Evolutionary conservation across 2,113 vertebrate genomes (phyloP), one percentile per base, ranked within the genome.

Genomic region (Pseudopodoces humilis): DNA sequence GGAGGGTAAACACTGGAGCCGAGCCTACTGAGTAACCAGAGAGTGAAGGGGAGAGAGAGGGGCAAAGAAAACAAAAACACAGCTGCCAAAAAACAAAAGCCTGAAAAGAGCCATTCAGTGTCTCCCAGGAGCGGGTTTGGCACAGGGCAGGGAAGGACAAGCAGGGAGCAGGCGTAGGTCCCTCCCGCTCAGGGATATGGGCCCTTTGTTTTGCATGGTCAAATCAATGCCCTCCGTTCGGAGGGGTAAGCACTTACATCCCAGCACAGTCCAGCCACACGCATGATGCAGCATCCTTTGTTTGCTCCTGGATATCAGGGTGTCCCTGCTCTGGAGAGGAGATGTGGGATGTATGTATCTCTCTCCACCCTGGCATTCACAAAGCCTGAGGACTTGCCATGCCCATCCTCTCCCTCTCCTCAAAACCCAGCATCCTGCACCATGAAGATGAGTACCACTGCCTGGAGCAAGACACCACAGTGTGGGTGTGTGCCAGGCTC

Each of bases 41-140:
- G 91, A 87, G 78, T 4, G 25, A 88, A 86, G 63, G 90, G 55
- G 79, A 86, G 90, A 95, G 92, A 90, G 82, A 94, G 88, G 87
- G 95, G 95, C 94, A 96, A 76, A 90, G 96, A 94, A 97, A 97
- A 97, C 95, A 97, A 96, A 97, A 97, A 96, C 95, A 97, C 96
- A 97, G 96, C 97, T 97, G 96, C 95, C 96, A 95, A 96, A 95
- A 97, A 97, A 94, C 94, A 92, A 96, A 96, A 94, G 93, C 84
- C 90, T 97, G 93, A 96, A 96, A 97, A 95, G 95, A 92, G 49
- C 94, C 72, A 92, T 95, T 96, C 76, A 96, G 65, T 55, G 88
- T 87, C 90, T 97, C 95, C 72, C 87, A 94, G 95, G 95, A 92
- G 94, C 10, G 2, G 25, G 75, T 90, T 96, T 92, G 96, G 95